phyloP scores from a whole-genome alignment of 2,797 vertebrate genomes.

The Anguilla obscura region DNA sequence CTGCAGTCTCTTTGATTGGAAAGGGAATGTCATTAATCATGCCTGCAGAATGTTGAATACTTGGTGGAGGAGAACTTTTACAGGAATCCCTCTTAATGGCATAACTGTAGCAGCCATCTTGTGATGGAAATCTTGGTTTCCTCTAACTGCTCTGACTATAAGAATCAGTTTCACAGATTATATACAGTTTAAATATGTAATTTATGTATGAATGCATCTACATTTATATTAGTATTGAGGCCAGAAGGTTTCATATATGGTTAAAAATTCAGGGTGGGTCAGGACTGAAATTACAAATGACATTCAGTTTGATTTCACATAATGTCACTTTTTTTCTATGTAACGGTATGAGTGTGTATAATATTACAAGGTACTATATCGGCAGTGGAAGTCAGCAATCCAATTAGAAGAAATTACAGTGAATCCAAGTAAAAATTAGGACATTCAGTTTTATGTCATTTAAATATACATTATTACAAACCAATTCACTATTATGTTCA shows the following conservation, averaged over 20 bases:
- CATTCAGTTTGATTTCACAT: too few species aligned
- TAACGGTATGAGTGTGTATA: too few species aligned
- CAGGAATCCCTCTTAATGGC: conserved; percentile 38
- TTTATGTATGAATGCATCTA: neutral
- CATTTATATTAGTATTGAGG: neutral
- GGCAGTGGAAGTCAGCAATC: too few species aligned
- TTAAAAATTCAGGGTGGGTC: neutral
- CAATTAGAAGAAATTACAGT: neutral
- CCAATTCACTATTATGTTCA: too few species aligned
- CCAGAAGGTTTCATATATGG: neutral
- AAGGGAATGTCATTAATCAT: conserved; percentile 42
- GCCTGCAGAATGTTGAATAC: conserved; percentile 31
- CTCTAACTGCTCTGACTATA: neutral
- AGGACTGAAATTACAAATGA: neutral
- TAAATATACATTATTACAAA: too few species aligned
- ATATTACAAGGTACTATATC: too few species aligned
- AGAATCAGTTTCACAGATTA: neutral
- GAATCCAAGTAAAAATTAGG: neutral
- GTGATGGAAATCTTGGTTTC: conserved; percentile 24
- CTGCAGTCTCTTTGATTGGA: neutral
- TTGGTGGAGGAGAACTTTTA: conserved; percentile 28
- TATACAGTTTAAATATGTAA: neutral
- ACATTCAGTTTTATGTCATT: neutral
- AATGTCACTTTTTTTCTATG: neutral
- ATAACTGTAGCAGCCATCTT: conserved; percentile 40